Evolutionary conservation across 2,888 invertebrate genomes (phyloP), one percentile per base, ranked within the genome.

Genomic region (Pachymerium ferrugineum): DNA sequence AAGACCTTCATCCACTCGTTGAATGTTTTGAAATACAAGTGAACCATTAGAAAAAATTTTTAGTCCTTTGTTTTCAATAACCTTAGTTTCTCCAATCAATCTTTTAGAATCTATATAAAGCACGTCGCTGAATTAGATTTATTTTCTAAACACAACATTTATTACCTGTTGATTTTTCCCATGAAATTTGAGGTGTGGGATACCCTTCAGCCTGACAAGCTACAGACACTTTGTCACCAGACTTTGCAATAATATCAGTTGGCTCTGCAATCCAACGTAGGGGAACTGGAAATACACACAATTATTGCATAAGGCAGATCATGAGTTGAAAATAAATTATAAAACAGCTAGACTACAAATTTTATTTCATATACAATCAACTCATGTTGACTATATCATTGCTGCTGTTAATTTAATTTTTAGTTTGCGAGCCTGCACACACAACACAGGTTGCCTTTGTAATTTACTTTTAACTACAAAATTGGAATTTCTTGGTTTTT

Each of bases 131-230:
- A 38, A n/a, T n/a, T n/a, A n/a, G n/a, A n/a, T n/a, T n/a, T n/a
- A n/a, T n/a, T n/a, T n/a, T n/a, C n/a, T n/a, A n/a, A 38, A 38
- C n/a, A n/a, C 8, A 38, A 78, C 83, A 81, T n/a, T n/a, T n/a
- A n/a, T n/a, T 86, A 94, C 94, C 94, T 86, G 93, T 92, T 82
- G 94, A 94, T 87, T 92, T 90, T 85, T 94, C 94, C 94, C 94
- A 95, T 78, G 93, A 93, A 69, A 94, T 93, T 82, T 91, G 90
- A 78, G 94, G 94, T 87, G 93, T 93, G 76, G 94, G 94, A 86
- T 94, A 94, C 80, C 94, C 94, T 85, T 94, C 94, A 83, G 94
- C 93, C 87, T 94, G 94, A 85, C 94, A 95, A 87, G 94, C 94
- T 80, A 94, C 54, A 10, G 28, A 54, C 12, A 54, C 8, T 54